Evolutionary conservation across 2,113 vertebrate species (phyloP).

Genomic region (Cavia porcellus): DNA sequence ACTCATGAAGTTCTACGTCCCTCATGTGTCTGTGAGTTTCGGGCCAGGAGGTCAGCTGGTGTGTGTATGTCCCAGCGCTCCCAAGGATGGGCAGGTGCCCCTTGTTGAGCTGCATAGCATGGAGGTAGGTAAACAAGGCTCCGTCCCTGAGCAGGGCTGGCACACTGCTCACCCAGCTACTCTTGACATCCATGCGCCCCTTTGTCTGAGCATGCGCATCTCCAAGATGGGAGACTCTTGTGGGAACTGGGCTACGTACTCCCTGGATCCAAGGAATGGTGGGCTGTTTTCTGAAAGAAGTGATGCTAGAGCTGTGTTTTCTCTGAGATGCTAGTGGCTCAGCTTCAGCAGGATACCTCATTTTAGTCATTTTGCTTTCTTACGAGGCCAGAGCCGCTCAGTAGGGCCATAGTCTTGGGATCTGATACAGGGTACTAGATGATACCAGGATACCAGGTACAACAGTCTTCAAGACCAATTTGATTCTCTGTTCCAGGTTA

Average conservation of each 20-base stretch:
- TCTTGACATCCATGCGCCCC: not conserved
- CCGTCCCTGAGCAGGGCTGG: accelerated
- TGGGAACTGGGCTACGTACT: not conserved
- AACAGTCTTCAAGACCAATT: conserved; percentile 19
- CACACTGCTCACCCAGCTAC: accelerated
- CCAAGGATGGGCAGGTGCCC: conserved; percentile 86
- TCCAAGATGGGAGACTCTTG: not conserved
- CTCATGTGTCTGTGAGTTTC: conserved; percentile 91
- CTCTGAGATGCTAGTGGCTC: not conserved
- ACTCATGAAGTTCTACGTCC: conserved; percentile 90
- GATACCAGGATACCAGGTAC: not conserved
- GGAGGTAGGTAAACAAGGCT: conserved; percentile 87
- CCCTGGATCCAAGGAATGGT: not conserved
- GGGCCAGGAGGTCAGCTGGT: conserved; percentile 93
- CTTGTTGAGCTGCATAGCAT: conserved; percentile 93
- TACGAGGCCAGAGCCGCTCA: not conserved
- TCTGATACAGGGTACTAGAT: not conserved
- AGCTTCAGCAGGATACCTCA: not conserved
- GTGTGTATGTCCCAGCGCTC: conserved; percentile 85
- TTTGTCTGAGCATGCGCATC: not conserved
- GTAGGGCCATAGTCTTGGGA: not conserved
- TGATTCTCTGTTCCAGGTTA: conserved; percentile 86
- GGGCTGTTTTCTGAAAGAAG: not conserved
- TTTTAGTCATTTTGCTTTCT: not conserved
- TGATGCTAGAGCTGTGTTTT: not conserved